Conservation (phyloP, 2,888 invertebrate genomes). For the Pinctada fucata region DNA sequence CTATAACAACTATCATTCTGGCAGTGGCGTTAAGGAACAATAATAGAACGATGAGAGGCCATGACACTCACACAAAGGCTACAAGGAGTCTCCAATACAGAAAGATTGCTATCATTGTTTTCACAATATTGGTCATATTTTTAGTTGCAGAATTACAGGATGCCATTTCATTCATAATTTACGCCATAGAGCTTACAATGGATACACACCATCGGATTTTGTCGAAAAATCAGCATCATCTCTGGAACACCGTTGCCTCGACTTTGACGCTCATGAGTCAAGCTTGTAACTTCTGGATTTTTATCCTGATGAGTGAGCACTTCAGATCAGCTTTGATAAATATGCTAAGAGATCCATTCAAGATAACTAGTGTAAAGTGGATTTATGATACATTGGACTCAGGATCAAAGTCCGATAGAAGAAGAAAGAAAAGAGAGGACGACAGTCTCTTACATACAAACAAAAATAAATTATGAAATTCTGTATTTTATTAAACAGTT, state of each 20-base stretch:
- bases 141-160: constrained; percentile 30
- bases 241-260: constrained; percentile 22
- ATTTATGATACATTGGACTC: no score
- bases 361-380: no score
- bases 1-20: constrained; percentile 3
- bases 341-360: neutral
- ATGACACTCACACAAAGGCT: neutral
- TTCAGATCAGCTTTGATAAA: constrained; percentile 26
- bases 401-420: no score
- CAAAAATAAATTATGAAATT: no score
- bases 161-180: constrained; percentile 27
- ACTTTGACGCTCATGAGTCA: constrained; percentile 18
- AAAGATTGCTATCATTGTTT: constrained; percentile 1
- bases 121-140: constrained; percentile 21
- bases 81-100: neutral
- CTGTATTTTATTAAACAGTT: no score
- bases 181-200: constrained; percentile 18
- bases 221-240: constrained; percentile 16
- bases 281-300: constrained; percentile 36
- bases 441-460: no score
- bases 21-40: neutral
- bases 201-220: neutral
- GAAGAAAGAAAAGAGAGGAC: no score
- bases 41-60: neutral
- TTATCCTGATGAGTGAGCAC: constrained; percentile 31